Base-by-base conservation (phyloP, 2,797 vertebrate genomes). In the Sebastes alutus region DNA sequence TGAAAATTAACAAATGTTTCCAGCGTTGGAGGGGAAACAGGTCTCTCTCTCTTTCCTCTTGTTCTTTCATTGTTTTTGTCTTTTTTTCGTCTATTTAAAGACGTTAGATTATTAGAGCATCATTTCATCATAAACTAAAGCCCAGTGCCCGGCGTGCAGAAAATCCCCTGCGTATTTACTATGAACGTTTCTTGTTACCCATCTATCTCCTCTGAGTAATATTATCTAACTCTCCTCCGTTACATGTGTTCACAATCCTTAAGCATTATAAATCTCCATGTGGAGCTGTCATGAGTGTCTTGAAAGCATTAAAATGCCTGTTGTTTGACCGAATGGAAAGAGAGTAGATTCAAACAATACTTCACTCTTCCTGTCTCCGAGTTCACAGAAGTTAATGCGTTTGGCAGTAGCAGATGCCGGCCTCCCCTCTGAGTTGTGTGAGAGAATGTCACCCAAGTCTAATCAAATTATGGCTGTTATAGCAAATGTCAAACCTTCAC, bases 381-480 rank as follows among this genome's bases (percentile, higher is more conserved):
- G 92, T 91, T 92, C 89, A 86, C 87, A 88, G 83, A 67, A 92
- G 92, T 91, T 91, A 92, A 89, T 93, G 88, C 86, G 58, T 93
- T 94, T 94, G 95, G 92, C 92, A 93, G 92, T 86, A 89, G 91
- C 92, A 94, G 91, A 94, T 94, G 93, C 89, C 83, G 87, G 77
- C 83, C 90, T 89, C 81, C 62, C 78, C 71, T 86, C 88, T 72
- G 89, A 89, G 85, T 89, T 86, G 92, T 87, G 91, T 87, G 88
- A 90, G 89, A 92, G 91, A 93, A 90, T 90, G 93, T 93, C 91
- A 93, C 91, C 93, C 90, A 91, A 91, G 87, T 92, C 94, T 95
- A 95, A 96, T 95, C 94, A 94, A 95, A 95, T 95, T 94, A 95
- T 38, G 77, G 82, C 85, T 70, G 93, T 93, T 93, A 90, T 87